A percentile compares a stretch with the other conserved stretches of the same genome.
phyloP scores from a whole-genome alignment of 2,797 vertebrate genomes.

The Spea hammondii region DNA sequence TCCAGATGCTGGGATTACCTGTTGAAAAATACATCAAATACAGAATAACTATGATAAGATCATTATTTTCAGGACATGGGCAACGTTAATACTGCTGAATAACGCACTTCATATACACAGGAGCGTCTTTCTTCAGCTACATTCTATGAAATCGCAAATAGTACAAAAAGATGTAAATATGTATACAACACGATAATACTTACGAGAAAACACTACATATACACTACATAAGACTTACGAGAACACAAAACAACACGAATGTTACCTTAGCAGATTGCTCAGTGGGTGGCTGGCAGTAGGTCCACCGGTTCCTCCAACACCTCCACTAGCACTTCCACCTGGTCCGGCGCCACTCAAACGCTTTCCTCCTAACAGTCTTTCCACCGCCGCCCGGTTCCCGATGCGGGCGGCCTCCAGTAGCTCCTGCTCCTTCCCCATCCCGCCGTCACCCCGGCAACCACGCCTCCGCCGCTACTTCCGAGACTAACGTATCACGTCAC shows the following conservation, averaged over 20 bases:
- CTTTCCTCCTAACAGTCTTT: conserved; percentile 92
- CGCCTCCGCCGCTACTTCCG: conserved; percentile 50
- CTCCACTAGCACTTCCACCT: conserved; percentile 58
- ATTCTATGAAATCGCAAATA: too few relatives aligned
- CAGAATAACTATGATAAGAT: too few relatives aligned
- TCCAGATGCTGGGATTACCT: too few relatives aligned
- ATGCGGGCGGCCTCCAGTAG: conserved; percentile 94
- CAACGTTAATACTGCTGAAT: too few relatives aligned
- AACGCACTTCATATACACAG: too few relatives aligned
- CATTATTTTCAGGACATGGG: too few relatives aligned
- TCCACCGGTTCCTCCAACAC: conserved; percentile 64
- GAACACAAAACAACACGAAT: conserved; percentile 28
- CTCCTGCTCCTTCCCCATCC: conserved; percentile 98
- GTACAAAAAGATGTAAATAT: too few relatives aligned
- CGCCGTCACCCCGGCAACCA: conserved; percentile 56
- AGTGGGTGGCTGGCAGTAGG: conserved; percentile 78
- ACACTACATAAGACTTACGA: neutral
- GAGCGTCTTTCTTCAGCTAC: too few relatives aligned
- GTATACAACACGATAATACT: too few relatives aligned
- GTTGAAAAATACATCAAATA: too few relatives aligned
- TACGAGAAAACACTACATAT: too few relatives aligned
- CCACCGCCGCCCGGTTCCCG: conserved; percentile 90
- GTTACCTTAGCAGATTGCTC: conserved; percentile 90
- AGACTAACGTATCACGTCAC: conserved; percentile 36
- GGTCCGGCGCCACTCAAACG: conserved; percentile 80